phyloP scores from a whole-genome alignment of 2,797 vertebrate species.

The Parambassis ranga region DNA sequence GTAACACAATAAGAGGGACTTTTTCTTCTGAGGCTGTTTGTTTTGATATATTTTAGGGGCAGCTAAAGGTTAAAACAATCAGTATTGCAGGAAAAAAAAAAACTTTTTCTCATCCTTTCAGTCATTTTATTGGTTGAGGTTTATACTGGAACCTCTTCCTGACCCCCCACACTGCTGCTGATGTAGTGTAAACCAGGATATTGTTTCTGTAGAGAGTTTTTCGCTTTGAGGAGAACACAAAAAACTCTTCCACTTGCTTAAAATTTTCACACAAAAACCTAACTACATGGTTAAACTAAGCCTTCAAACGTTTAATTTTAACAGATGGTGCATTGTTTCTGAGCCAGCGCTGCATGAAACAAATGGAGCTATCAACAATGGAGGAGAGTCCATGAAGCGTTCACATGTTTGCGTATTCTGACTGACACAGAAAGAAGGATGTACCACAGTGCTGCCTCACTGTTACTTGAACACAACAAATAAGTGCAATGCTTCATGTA shows the following conservation, averaged over 20 bases:
- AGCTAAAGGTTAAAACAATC: not conserved
- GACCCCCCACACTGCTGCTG: not conserved
- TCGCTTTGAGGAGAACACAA: not conserved
- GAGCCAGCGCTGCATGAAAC: slow-evolving; percentile 40
- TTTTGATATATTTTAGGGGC: not conserved
- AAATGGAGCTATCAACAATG: slow-evolving; percentile 14
- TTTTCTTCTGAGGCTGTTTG: not conserved
- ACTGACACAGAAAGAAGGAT: not conserved
- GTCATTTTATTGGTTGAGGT: not conserved
- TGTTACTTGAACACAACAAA: not conserved
- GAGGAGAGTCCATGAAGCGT: slow-evolving; percentile 35
- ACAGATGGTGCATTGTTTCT: slow-evolving; percentile 12
- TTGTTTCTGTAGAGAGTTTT: not conserved
- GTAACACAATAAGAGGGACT: too few species aligned
- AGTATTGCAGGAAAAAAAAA: not conserved
- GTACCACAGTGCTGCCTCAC: not conserved
- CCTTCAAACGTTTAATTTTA: not conserved
- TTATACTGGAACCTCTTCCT: not conserved
- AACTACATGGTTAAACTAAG: too few species aligned
- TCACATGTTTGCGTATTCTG: not conserved
- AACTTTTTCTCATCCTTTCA: not conserved
- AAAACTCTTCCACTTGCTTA: not conserved
- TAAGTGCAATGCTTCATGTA: slow-evolving; percentile 17
- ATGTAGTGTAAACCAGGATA: not conserved
- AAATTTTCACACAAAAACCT: not conserved